Conservation (phyloP, 2,797 vertebrate species). For the Champsocephalus esox region DNA sequence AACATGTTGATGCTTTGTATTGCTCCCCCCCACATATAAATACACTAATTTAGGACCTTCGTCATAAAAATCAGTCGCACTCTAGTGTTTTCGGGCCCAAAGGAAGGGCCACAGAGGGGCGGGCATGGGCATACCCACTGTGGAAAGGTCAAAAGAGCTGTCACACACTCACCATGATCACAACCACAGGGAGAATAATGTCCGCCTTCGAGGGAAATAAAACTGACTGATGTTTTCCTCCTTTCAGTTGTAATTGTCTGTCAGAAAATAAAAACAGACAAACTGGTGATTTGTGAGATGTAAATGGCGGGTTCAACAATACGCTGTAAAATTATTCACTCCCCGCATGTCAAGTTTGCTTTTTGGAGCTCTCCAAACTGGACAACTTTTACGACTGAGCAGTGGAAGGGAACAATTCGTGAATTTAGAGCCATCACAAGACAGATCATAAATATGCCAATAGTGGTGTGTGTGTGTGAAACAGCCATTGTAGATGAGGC, state of each 20-base stretch:
- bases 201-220: conserved; percentile 35
- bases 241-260: conserved; percentile 19
- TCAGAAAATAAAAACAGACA: conserved; percentile 12
- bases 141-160: conserved; percentile 45
- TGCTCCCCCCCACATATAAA: conserved; percentile 8
- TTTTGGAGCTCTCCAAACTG: conserved; percentile 28
- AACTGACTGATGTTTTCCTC: conserved; percentile 33
- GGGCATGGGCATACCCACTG: conserved; percentile 16
- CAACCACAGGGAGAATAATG: conserved; percentile 46
- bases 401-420: conserved; percentile 47
- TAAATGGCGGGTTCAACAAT: conserved; percentile 41
- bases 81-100: conserved; percentile 11
- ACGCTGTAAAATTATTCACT: conserved; percentile 35
- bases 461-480: conserved; percentile 21
- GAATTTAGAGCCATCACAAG: conserved; percentile 49
- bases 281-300: conserved; percentile 52
- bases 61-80: background rate
- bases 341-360: conserved; percentile 33
- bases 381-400: conserved; percentile 45
- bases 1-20: conserved; percentile 29
- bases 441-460: conserved; percentile 57
- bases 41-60: conserved; percentile 15
- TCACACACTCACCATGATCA: conserved; percentile 21
- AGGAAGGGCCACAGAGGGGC: conserved; percentile 20
- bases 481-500: conserved; percentile 24